Evolutionary conservation across 2,888 invertebrate species (phyloP), one percentile per base, ranked within the genome.

Genomic region (Drosophila mimetica): DNA sequence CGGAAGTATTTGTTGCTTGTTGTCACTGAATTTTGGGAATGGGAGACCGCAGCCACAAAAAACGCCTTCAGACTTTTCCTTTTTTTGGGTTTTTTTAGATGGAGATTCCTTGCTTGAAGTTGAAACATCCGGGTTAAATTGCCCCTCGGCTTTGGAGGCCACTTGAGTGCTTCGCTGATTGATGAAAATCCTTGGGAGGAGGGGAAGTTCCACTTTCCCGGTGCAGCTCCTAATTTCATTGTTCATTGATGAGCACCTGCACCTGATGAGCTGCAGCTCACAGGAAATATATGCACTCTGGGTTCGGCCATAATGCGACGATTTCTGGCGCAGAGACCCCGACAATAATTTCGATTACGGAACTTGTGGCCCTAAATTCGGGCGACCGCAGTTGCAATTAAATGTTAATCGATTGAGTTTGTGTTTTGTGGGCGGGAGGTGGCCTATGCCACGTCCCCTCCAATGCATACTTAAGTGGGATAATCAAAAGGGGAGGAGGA

Each of bases 371-470:
- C 37, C 53, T 30, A 61, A 65, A 73, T 54, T 72, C 59, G 65
- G 39, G 63, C 57, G 63, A 71, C 74, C 71, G 59, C 75, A 86
- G 73, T 69, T 79, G 76, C 72, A 82, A 86, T 86, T 79, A 77
- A 82, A 88, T 74, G 75, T 82, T 83, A 87, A 83, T 87, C 86
- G 86, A 87, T 82, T 75, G 84, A 71, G 76, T 74, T 74, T 71
- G 67, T 42, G 63, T 48, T 28, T 7, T 54, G 50, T 66, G 46
- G 53, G 58, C 54, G 58, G 51, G 14, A 18, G 58, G 42, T 44
- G 34, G 6, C 34, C 42, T n/a, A 20, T 30, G 60, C 16, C 57
- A 74, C 47, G 54, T 69, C 55, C 41, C 55, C 5, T 25, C 64
- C 14, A 54, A 20, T 61, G 59, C 51, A 55, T 60, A 34, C 36